Base-by-base conservation (phyloP, 2,113 vertebrate genomes). In the Ptychochromis oligacanthus region DNA sequence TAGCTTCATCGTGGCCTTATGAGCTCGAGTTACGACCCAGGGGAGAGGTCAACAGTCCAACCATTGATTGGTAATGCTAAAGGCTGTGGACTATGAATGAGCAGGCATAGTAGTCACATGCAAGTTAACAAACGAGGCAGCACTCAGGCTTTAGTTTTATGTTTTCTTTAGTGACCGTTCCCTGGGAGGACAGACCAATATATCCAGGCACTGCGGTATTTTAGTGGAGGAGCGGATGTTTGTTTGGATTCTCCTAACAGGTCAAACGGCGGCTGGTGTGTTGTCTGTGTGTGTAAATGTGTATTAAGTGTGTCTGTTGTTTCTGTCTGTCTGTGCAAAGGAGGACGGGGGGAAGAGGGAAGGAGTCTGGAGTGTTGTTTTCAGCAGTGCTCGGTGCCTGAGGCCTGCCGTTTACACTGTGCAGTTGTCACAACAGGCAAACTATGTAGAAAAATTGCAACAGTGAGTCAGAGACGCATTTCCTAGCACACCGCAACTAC, bases 11-110 rank as follows among this genome's bases (percentile, higher is more conserved):
- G 77, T 80, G 84, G 87, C 89, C 88, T 89, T 80, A 79, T 55
- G 72, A 87, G 90, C 92, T 95, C 86, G n/a, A 88, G 90, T 95
- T 95, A 95, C 89, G 26, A 88, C 90, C 80, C 75, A 52, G 90
- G 91, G 83, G 88, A 90, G 77, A 94, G 94, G 94, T 95, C 93
- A 94, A 91, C 90, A 90, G 89, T 89, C 85, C 79, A 85, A 55
- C 87, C 92, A 93, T 92, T 94, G 93, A 94, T 91, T 90, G 80
- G 83, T 84, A 86, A 86, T 59, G 62, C 86, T 65, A 26, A 59
- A 82, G 82, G 80, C 85, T 75, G 18, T 49, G 75, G 49, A 77
- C 59, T 58, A 31, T 74, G 86, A 91, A 81, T 67, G 83, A 88
- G 72, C 75, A 85, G 84, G 82, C 79, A 62, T 56, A 24, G 81